Base-by-base conservation (phyloP, 2,888 invertebrate species). In the Craniophora ligustri region DNA sequence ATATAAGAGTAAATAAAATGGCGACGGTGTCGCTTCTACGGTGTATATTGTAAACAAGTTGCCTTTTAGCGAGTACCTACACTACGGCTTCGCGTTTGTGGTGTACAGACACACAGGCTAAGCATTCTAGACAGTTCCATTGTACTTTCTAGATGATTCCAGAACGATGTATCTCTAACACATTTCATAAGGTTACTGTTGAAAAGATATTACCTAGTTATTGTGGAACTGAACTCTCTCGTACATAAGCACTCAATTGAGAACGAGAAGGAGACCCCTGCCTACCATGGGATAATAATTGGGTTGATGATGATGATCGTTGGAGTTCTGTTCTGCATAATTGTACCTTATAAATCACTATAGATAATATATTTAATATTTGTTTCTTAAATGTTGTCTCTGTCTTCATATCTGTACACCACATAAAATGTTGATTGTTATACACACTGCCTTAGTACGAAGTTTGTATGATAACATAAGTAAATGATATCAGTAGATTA, bases 401-500 rank as follows among this genome's bases (percentile, higher is more conserved):
- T 39, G 18, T 40, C 40, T 58, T 54, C 57, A 39, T 63, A 69
- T 75, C 65, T 63, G 63, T 60, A 38, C 44, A 55, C 59, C 64
- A 58, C 48, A 47, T 44, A 55, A 47, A 65, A 62, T 73, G 70
- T 73, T 76, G 59, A 75, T 79, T 76, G 75, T 79, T 78, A 69
- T 75, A 77, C 78, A 77, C 78, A 83, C 84, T 86, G 86, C 86
- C 87, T 85, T 86, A 86, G 82, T 72, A 72, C 57, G 75, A 74
- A 69, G 67, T 81, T 77, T 76, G 72, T 77, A 72, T 67, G 45
- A 63, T 40, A 66, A 69, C 26, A 35, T 26, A 26, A n/a, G 26
- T 47, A 40, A n/a, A 44, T 31, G 63, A 69, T 72, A 67, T 72
- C 67, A 60, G 70, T 81, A 83, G 81, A 38, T 71, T 79, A 80